Base-by-base conservation (phyloP, 2,113 vertebrate genomes). In the Fukomys damarensis region DNA sequence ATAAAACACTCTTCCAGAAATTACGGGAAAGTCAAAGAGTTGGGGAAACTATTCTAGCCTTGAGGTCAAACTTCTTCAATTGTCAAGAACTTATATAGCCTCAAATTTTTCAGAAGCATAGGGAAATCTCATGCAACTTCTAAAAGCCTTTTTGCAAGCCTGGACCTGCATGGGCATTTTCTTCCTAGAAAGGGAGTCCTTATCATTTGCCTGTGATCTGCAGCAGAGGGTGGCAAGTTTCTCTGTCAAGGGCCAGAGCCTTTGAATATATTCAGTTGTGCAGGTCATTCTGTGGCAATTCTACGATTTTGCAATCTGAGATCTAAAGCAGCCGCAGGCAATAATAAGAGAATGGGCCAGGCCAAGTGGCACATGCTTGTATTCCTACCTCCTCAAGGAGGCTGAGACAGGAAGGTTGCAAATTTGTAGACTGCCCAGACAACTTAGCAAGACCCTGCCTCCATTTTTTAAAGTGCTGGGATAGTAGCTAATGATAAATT, bases 141-240 rank as follows among this genome's bases (percentile, higher is more conserved):
- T 66, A 80, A 79, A 91, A 41, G n/a, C 19, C 32, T 68, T 95
- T 95, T 63, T 59, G 65, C 77, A 93, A 77, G 94, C 24, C n/a
- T 46, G 49, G 19, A 26, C 49, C n/a, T 66, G 24, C 38, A 43
- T 1, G 80, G 30, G 49, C 12, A 0, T 59, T 79, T 80, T 66
- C 70, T 83, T 74, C 59, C 12, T 79, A 22, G 12, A 46, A 93
- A 61, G 19, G n/a, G 26, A 52, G 3, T 65, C 43, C 43, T 12
- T 68, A 68, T 84, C 52, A 32, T 59, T 61, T 38, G 13, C 32
- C 61, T 43, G 38, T 72, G 41, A 89, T 65, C 76, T 46, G 65
- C 20, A 90, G 3, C 9, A 95, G 24, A 22, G 38, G 24, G 24
- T 46, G 4, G 14, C 82, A 85, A 72, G 22, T 7, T 68, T 63